A percentile compares a stretch with the other conserved stretches of the same genome.
These are phyloP conservation scores for Caranx melampygus DNA, from an alignment of 2,113 vertebrate genomes.

Conservation along the genomic window DNA sequence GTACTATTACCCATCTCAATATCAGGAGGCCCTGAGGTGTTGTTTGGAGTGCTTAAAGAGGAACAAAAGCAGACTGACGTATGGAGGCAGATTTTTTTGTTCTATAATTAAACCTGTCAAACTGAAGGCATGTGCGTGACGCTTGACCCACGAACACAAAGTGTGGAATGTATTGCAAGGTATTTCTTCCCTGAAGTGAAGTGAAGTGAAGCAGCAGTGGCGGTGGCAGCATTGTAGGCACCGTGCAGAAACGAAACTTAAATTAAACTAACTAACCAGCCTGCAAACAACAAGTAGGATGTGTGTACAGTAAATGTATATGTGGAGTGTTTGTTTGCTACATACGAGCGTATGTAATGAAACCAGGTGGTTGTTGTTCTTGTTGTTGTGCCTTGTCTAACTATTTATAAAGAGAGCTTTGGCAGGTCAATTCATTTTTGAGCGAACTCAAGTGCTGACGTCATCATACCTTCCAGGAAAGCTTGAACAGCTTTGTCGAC, in stretches of 20 bases:
- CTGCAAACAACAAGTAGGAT: neutral
- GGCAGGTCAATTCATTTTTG: neutral
- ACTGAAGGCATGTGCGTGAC: constrained; percentile 40
- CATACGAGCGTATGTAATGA: too few species aligned
- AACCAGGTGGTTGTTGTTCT: too few species aligned
- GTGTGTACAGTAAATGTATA: neutral
- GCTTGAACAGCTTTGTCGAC: constrained; percentile 95
- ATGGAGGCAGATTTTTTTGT: neutral
- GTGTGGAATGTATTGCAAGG: constrained; percentile 5
- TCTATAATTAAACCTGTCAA: constrained; percentile 58
- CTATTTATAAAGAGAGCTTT: neutral
- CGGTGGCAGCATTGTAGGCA: neutral
- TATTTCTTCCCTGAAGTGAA: too few species aligned
- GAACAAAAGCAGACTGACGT: constrained; percentile 64
- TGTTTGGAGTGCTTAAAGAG: constrained; percentile 2
- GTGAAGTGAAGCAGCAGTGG: neutral
- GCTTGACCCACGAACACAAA: constrained; percentile 17
- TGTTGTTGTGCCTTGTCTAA: too few species aligned
- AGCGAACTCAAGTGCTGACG: neutral
- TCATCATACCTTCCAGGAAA: constrained; percentile 92
- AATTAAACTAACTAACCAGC: neutral
- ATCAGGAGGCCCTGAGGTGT: constrained; percentile 9
- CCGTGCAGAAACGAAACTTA: neutral
- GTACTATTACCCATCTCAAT: neutral
- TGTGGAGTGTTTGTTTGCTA: neutral